Conservation (phyloP, 2,113 vertebrate genomes). For the Camarhynchus parvulus region DNA sequence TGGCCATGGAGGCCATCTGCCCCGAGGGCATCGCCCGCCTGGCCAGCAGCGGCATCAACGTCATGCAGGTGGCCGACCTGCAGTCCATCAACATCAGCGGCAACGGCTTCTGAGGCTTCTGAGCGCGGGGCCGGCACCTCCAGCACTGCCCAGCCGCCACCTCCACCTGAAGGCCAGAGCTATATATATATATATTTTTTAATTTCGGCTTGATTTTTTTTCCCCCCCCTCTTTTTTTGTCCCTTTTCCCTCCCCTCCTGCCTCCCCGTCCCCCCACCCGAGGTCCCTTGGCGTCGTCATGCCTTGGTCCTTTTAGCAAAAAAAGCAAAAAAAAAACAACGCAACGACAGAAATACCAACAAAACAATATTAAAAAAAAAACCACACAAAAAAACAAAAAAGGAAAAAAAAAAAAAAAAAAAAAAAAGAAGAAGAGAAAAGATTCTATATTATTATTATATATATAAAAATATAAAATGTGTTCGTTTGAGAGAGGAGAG, state of each 20-base stretch:
- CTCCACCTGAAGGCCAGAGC: slow-evolving; percentile 15
- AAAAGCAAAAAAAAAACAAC: not conserved
- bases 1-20: not conserved
- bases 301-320: slow-evolving; percentile 75
- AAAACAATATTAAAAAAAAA: not conserved
- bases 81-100: not conserved
- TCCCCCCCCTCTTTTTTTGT: not conserved
- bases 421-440: slow-evolving; percentile 31
- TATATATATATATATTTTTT: slow-evolving; percentile 32
- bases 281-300: slow-evolving; percentile 74
- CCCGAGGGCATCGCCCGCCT: not conserved
- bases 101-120: not conserved
- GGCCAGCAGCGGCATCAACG: not conserved
- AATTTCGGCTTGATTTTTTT: slow-evolving; percentile 35
- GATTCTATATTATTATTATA: slow-evolving; percentile 79
- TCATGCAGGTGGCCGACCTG: not conserved
- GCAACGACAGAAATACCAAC: not conserved
- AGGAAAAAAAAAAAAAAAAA: not conserved
- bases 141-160: not conserved
- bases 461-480: slow-evolving; percentile 75
- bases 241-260: not conserved
- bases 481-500: slow-evolving; percentile 70
- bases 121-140: not conserved
- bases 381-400: not conserved
- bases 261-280: not conserved